Base-by-base conservation (phyloP, 1,140 invertebrate genomes). In the Papilio polyxenes region DNA sequence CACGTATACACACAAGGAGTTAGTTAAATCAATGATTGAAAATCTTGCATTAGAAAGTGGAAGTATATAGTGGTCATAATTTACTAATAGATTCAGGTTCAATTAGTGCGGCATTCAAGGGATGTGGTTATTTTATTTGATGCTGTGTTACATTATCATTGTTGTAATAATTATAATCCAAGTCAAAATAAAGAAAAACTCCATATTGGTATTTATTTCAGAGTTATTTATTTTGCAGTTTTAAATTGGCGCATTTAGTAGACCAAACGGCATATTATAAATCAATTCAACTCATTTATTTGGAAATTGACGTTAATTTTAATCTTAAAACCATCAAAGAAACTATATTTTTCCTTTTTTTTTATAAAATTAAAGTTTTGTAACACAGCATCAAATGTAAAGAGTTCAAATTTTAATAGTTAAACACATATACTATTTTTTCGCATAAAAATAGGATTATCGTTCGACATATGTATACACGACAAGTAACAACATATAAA, bases 1-100 rank as follows among this genome's bases (percentile, higher is more conserved):
- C 84, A 89, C 83, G 87, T 84, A 87, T 56, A 81, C 56, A 85
- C 75, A 82, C 72, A 69, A 15, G 44, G 53, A 37, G 53, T 65
- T 80, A 80, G 62, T 80, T 8, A 80, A 53, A 59, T 31, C 17
- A 48, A 37, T 78, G 53, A 17, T 40, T 59, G 23, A 65, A 80
- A 80, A 40, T 20, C 48, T 40, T 80, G 78, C 31, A 79, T 62
- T 13, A 48, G 59, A 79, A 80, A 53, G 59, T 56, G 20, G 49
- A 9, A 56, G 23, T 1, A 17, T 13, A 59, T 2, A 31, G n/a
- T n/a, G 56, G 17, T 31, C 15, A 48, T 37, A 62, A n/a, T 62
- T 44, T 37, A 51, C n/a, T 77, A 53, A 77, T 31, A 74, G 72
- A n/a, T 23, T 53, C n/a, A 23, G 31, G 44, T 80, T 59, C 15